Conservation (phyloP, 92 coral and sea anemone species). For the Paragorgia papillata region DNA sequence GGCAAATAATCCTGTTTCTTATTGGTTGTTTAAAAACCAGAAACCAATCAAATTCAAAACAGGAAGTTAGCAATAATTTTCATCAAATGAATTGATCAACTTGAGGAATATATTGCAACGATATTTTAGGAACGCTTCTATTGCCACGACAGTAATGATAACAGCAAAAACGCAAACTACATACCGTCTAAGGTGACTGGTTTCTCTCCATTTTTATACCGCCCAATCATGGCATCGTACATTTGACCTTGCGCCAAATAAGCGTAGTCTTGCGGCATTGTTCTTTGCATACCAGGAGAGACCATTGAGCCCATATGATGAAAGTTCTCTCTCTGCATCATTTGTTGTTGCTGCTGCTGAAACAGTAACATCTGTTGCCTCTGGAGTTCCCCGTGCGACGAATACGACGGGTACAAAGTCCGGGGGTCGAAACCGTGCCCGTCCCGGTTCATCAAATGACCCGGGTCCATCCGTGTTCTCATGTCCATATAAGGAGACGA, state of each 20-base stretch:
- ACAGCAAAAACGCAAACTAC: neutral
- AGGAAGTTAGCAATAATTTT: too few relatives aligned
- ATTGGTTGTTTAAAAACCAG: too few relatives aligned
- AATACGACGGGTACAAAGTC: slow-evolving; percentile 21
- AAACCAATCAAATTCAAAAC: too few relatives aligned
- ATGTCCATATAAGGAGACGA: slow-evolving; percentile 16
- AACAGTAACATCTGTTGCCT: slow-evolving; percentile 30
- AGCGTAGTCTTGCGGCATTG: slow-evolving; percentile 18
- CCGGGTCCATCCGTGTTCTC: neutral
- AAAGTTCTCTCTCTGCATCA: slow-evolving; percentile 5
- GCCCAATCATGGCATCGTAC: slow-evolving; percentile 25
- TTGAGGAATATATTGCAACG: too few relatives aligned
- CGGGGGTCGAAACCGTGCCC: slow-evolving; percentile 10
- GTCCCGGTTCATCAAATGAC: slow-evolving; percentile 15
- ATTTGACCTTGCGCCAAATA: slow-evolving; percentile 19
- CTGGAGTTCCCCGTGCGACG: slow-evolving; percentile 33
- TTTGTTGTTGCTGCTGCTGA: slow-evolving; percentile 31
- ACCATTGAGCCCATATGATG: slow-evolving; percentile 17
- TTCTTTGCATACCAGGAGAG: slow-evolving; percentile 17
- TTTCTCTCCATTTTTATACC: slow-evolving; percentile 31
- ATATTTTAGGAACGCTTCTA: too few relatives aligned
- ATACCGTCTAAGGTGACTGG: slow-evolving; percentile 13
- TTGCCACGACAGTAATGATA: too few relatives aligned
- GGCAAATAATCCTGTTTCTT: too few relatives aligned
- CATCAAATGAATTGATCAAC: too few relatives aligned